Evolutionary conservation across 53 echinoderm and acorn worm genomes (phyloP).

Genomic region (Patiria pectinifera): DNA sequence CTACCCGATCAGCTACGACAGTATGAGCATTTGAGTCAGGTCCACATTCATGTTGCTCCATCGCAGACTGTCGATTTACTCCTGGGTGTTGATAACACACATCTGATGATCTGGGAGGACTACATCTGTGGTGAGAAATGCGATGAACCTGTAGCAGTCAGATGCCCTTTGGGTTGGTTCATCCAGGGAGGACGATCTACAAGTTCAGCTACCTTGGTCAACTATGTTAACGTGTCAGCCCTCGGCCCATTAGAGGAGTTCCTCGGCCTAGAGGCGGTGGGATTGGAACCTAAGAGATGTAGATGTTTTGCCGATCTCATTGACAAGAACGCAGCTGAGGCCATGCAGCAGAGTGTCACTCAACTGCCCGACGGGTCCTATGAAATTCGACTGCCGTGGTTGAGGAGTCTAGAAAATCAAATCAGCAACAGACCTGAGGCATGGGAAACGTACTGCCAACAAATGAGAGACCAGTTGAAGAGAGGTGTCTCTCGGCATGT

Average conservation of each 20-base stretch:
- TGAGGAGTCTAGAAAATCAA: constrained; percentile 41
- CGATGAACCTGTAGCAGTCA: constrained; percentile 44
- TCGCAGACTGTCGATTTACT: constrained; percentile 80
- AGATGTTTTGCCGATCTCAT: constrained; percentile 18
- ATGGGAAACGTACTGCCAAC: constrained; percentile 37
- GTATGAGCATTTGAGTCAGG: constrained; percentile 59
- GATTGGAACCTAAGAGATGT: constrained; percentile 70
- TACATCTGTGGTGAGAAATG: constrained; percentile 8
- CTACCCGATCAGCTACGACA: constrained; percentile 58
- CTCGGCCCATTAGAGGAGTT: constrained; percentile 44
- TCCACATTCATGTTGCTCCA: constrained; percentile 65
- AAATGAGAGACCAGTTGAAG: constrained; percentile 58
- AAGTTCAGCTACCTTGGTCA: constrained; percentile 34
- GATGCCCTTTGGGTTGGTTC: constrained; percentile 54
- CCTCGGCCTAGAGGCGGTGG: constrained; percentile 67
- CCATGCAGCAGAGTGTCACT: constrained; percentile 71
- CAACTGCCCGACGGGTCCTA: constrained; percentile 73
- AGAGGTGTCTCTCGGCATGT: constrained; percentile 66
- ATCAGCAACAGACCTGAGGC: constrained; percentile 62
- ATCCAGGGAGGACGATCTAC: constrained; percentile 26
- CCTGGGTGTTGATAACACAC: constrained; percentile 73
- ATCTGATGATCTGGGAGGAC: constrained; percentile 74
- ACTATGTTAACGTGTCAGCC: constrained; percentile 74
- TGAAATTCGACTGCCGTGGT: constrained; percentile 5
- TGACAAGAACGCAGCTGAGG: constrained; percentile 45